Evolutionary conservation across 2,797 vertebrate species (phyloP), one percentile per base, ranked within the genome.

Genomic region (Xiphorhynchus erythropygius): DNA sequence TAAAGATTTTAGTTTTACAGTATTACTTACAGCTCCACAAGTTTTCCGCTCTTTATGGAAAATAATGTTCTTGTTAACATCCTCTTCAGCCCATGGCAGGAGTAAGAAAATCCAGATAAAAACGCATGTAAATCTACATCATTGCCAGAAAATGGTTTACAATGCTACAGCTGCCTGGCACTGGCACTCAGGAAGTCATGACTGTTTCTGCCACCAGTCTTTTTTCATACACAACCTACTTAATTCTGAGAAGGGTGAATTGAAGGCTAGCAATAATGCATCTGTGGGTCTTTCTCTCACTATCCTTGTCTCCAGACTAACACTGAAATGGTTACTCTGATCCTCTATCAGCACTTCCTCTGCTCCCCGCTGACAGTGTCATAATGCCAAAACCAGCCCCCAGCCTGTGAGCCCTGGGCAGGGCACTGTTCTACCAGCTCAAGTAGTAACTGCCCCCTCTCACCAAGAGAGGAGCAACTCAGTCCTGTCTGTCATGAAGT

Each of bases 301-400:
- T 91, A 7, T 83, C 91, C 75, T 87, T 77, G 53, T 84, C 93
- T 95, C 64, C 90, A 71, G 73, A 35, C 46, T 22, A 11, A 18
- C 37, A 4, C 17, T 94, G 83, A 82, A 41, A 13, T 32, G 68
- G 84, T 60, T 69, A 9, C 82, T 44, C 42, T 85, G 64, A 80
- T 89, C 67, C 86, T 76, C 52, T 84, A 1, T 77, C 94, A 89
- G 89, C 67, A 44, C 59, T 92, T 94, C 71, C 95, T 92, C 78
- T 46, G 56, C 32, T 83, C 46, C 50, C 84, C 59, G 91, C 42
- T 78, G 41, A 69, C 44, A 77, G 33, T 3, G 0, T 60, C 76
- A 5, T 37, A 22, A 4, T 19, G 59, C 30, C 35, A 28, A 46
- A 62, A 46, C 5, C 56, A 49, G 3, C 73, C 62, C 60, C 37